Conservation (phyloP, 2,797 vertebrate species). For the Sebastes aleutianus region DNA sequence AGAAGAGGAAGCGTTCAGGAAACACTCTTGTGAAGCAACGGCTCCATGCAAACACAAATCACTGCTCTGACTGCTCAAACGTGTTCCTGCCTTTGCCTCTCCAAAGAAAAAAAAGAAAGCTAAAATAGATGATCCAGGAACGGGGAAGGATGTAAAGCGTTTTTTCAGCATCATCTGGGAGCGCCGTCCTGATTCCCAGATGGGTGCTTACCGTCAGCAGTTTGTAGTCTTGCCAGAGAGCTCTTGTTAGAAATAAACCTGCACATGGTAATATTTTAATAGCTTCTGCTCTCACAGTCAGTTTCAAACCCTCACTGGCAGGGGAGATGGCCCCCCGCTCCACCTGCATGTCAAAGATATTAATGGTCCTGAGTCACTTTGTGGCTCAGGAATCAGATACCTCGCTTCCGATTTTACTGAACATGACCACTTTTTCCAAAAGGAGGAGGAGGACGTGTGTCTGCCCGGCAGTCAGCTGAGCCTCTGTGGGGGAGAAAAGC, state of each 20-base stretch:
- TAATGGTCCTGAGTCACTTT: slow-evolving; percentile 73
- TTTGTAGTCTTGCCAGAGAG: slow-evolving; percentile 68
- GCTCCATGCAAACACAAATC: slow-evolving; percentile 49
- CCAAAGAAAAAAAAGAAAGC: slow-evolving; percentile 1
- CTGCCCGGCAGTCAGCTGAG: slow-evolving; percentile 56
- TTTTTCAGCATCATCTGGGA: slow-evolving; percentile 69
- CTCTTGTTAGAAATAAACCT: slow-evolving; percentile 66
- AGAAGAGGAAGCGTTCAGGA: slow-evolving; percentile 11
- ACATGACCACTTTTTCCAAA: slow-evolving; percentile 62
- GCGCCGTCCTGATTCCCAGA: slow-evolving; percentile 59
- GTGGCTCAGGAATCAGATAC: slow-evolving; percentile 51
- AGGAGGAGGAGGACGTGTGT: slow-evolving; percentile 43
- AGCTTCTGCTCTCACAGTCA: slow-evolving; percentile 58
- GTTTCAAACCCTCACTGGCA: slow-evolving; percentile 60
- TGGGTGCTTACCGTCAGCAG: slow-evolving; percentile 66
- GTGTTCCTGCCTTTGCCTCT: slow-evolving; percentile 26
- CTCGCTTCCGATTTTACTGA: slow-evolving; percentile 70
- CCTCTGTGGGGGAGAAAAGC: slow-evolving; percentile 34
- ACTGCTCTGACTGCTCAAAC: slow-evolving; percentile 32
- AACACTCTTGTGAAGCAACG: slow-evolving; percentile 15
- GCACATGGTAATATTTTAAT: slow-evolving; percentile 74
- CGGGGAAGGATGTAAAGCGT: slow-evolving; percentile 69
- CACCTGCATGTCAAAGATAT: slow-evolving; percentile 76
- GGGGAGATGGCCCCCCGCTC: slow-evolving; percentile 56
- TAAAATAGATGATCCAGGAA: slow-evolving; percentile 72